Conservation (phyloP, 2,113 vertebrate genomes). For the Megaceryle torquata region DNA sequence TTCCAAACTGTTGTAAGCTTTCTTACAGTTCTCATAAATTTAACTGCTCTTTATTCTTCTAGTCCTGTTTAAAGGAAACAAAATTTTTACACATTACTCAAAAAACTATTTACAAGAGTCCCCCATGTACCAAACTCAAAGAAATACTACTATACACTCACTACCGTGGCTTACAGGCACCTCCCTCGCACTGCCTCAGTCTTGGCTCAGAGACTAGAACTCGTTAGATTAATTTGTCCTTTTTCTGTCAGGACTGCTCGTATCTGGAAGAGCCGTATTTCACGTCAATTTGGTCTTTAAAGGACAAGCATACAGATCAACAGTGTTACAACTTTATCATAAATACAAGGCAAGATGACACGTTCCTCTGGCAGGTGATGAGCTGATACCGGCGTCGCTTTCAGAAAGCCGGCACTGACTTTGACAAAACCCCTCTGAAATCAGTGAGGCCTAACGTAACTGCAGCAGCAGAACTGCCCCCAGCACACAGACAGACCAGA, state of each 20-base stretch:
- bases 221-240: neutral
- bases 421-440: neutral
- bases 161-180: neutral
- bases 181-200: neutral
- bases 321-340: neutral
- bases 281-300: neutral
- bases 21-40: neutral
- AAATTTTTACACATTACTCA: neutral
- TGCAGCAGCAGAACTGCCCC: neutral
- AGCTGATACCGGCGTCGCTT: neutral
- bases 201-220: neutral
- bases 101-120: neutral
- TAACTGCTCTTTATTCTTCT: constrained; percentile 20
- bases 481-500: neutral
- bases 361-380: neutral
- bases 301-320: neutral
- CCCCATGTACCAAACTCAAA: neutral
- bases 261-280: neutral
- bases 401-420: neutral
- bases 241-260: neutral
- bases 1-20: neutral
- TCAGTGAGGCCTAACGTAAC: neutral
- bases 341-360: neutral
- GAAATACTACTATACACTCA: neutral
- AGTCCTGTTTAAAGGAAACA: constrained; percentile 30